A percentile compares a stretch with the other conserved stretches of the same genome.
These are phyloP conservation scores for Buathra laborator DNA, from an alignment of 2,888 invertebrate genomes.

Conservation along the genomic window DNA sequence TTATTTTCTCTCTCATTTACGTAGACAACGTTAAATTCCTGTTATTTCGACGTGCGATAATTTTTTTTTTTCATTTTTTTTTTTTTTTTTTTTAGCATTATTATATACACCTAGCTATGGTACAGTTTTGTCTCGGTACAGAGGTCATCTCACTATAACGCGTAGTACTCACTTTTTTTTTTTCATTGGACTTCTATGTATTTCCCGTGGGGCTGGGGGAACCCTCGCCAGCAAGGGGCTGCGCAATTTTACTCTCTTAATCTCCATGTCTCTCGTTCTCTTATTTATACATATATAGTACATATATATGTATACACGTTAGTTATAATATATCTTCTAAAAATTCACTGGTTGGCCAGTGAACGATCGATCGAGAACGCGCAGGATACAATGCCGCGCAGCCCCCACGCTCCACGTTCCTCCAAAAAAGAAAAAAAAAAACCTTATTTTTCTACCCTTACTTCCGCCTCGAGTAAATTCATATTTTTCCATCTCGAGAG, in stretches of 20 bases:
- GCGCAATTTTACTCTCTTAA: constrained; percentile 52
- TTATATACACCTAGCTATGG: constrained; percentile 78
- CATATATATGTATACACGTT: constrained; percentile 28
- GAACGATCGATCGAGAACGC: constrained; percentile 41
- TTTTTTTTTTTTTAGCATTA: constrained; percentile 66
- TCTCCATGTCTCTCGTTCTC: not conserved
- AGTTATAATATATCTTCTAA: constrained; percentile 39
- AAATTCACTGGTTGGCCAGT: constrained; percentile 36
- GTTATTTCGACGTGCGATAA: constrained; percentile 69
- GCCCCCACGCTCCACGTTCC: constrained; percentile 19
- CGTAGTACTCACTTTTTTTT: constrained; percentile 46
- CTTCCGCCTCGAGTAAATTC: constrained; percentile 5
- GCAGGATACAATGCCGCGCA: constrained; percentile 24
- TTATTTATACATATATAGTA: constrained; percentile 7
- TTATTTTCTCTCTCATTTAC: constrained; percentile 34
- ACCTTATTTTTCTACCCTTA: constrained; percentile 19
- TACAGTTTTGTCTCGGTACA: constrained; percentile 68
- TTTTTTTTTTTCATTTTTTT: no score
- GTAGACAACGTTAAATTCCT: constrained; percentile 74
- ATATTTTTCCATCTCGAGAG: not conserved
- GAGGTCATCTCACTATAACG: constrained; percentile 64
- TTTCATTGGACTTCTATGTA: constrained; percentile 64
- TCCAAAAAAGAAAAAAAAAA: constrained; percentile 20
- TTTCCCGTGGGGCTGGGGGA: constrained; percentile 41
- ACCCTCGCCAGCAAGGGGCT: constrained; percentile 52